Base-by-base conservation (phyloP, 2,113 vertebrate genomes). In the Percina caprodes region DNA sequence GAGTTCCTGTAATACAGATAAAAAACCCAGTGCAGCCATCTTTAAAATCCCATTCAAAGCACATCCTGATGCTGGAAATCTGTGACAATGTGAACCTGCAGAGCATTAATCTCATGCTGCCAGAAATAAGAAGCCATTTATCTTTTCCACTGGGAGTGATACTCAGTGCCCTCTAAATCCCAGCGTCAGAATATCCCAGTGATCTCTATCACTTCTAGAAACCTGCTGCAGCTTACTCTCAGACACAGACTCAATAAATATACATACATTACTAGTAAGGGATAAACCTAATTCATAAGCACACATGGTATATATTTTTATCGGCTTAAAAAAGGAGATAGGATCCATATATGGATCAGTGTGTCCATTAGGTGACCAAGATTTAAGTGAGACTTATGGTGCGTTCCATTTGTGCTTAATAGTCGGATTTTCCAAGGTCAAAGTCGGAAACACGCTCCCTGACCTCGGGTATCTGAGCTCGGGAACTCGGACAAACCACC, bases 41-140 rank as follows among this genome's bases (percentile, higher is more conserved):
- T 54, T 39, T 23, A 65, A 54, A n/a, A 61, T 62, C 18, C 58
- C 46, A 35, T 42, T 61, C 55, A 86, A 4, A 24, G 60, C 67
- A 42, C 51, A 79, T 54, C 45, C 15, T 8, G 1, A 56, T 14
- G 49, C 61, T 63, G 63, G 63, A 83, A 74, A 81, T 45, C 68
- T 74, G 62, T n/a, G 42, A 62, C 61, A 74, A 80, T 67, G 59
- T 61, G 68, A 69, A 78, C 74, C 84, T 39, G 19, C 48, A 39
- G 60, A 77, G 82, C 86, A 91, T 88, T 90, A 88, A 83, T 71
- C 78, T 75, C 69, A 0, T 42, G 74, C 69, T 69, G 66, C 46
- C 66, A 67, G 76, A 85, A 83, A 90, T 56, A 70, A 83, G 83
- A 92, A 90, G 66, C 83, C 72, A 84, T 79, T 60, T 56, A 75